These are phyloP conservation scores for Drosophila sturtevanti DNA, from an alignment of 1,140 invertebrate genomes.

Conservation along the genomic window DNA sequence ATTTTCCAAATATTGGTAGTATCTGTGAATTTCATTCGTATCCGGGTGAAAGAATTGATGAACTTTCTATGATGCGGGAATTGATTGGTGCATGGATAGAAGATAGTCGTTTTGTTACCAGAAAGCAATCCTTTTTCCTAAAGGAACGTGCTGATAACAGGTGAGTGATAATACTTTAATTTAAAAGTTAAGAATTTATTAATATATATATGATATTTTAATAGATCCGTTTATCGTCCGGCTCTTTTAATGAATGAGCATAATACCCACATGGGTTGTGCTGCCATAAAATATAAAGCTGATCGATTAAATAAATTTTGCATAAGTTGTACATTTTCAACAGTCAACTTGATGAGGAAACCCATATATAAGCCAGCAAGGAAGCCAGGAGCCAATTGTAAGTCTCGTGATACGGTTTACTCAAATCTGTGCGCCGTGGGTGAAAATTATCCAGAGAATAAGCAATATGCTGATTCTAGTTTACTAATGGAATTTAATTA, in stretches of 20 bases:
- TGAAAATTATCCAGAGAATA: conserved; percentile 31
- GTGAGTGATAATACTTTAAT: neutral
- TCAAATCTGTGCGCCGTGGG: conserved; percentile 32
- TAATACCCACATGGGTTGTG: conserved; percentile 48
- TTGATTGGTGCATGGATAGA: conserved; percentile 13
- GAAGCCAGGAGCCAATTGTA: conserved; percentile 15
- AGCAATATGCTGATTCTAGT: neutral
- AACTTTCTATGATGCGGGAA: neutral
- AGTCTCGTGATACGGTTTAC: conserved; percentile 12
- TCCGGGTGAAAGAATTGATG: neutral
- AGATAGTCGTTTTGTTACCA: conserved; percentile 26
- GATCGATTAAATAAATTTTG: neutral
- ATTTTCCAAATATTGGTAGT: conserved; percentile 28
- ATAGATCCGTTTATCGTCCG: conserved; percentile 1
- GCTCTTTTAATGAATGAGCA: conserved; percentile 44
- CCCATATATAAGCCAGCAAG: conserved; percentile 27
- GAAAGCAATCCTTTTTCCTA: neutral
- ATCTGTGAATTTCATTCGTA: conserved; percentile 10
- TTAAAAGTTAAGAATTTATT: neutral
- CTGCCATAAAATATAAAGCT: neutral
- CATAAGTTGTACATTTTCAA: conserved; percentile 39
- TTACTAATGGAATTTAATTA: neutral
- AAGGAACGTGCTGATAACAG: neutral
- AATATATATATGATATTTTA: too few relatives aligned
- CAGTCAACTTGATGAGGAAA: conserved; percentile 11